Percentiles rank a stretch among this genome's conserved stretches.
These are phyloP conservation scores for Bettongia penicillata DNA, from an alignment of 2,113 vertebrate genomes.

Conservation along the genomic window DNA sequence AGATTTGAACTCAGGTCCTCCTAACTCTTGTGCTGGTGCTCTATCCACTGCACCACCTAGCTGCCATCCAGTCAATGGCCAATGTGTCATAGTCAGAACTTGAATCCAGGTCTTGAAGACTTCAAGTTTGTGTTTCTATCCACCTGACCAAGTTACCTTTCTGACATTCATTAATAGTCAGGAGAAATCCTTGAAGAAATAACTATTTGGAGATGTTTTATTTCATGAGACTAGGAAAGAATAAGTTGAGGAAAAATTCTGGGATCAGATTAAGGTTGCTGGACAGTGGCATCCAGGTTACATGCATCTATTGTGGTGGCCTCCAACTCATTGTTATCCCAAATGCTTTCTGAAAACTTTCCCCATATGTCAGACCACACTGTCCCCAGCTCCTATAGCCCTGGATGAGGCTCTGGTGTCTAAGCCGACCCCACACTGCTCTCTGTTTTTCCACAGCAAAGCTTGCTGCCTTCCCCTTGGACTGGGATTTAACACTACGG, in stretches of 20 bases:
- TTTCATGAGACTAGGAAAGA: not conserved
- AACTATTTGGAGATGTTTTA: not conserved
- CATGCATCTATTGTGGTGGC: conserved; percentile 3
- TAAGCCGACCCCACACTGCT: not conserved
- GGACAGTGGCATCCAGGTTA: not conserved
- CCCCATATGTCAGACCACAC: not conserved
- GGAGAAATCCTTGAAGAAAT: not conserved
- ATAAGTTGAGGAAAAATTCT: not conserved
- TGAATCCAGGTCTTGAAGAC: too few species aligned
- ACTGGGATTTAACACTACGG: conserved; percentile 79
- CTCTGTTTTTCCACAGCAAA: conserved; percentile 33
- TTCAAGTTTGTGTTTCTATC: not conserved
- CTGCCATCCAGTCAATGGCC: not conserved
- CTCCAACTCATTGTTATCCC: conserved; percentile 44
- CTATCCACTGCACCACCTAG: too few species aligned
- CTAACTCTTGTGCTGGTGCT: too few species aligned
- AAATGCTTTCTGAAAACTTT: conserved; percentile 69
- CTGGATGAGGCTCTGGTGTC: not conserved
- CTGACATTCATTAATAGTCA: not conserved
- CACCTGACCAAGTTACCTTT: not conserved
- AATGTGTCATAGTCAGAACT: not conserved
- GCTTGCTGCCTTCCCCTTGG: conserved; percentile 54
- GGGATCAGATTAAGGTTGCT: conserved; percentile 27
- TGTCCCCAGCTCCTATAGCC: not conserved
- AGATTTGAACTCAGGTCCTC: too few species aligned